phyloP scores from a whole-genome alignment of 2,797 vertebrate genomes.

The Muscicapa comitata region DNA sequence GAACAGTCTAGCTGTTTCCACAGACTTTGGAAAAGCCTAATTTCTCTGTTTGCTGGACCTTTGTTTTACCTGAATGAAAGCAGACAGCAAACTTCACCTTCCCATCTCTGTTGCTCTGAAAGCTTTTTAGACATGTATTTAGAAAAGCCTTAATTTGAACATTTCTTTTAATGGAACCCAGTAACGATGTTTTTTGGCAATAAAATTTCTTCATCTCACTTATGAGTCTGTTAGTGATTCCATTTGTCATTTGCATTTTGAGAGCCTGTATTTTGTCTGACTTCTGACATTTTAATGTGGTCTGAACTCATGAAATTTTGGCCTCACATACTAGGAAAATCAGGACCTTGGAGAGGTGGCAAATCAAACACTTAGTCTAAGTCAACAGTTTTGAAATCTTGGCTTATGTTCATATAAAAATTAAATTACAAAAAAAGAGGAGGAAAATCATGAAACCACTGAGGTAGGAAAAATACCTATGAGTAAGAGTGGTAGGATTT shows the following conservation, averaged over 20 bases:
- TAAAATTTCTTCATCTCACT: background rate
- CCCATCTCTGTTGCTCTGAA: background rate
- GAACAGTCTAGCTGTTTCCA: background rate
- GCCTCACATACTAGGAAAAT: background rate
- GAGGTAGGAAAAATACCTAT: background rate
- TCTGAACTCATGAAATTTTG: background rate
- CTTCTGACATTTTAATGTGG: background rate
- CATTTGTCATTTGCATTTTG: background rate
- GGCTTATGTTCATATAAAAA: background rate
- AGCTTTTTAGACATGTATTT: background rate
- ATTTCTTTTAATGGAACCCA: background rate
- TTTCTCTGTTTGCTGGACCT: background rate
- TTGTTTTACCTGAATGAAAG: background rate
- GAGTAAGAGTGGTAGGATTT: background rate
- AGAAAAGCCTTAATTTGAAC: background rate
- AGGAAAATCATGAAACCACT: accelerated
- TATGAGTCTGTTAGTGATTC: background rate
- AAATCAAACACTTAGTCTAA: background rate
- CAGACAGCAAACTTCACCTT: background rate
- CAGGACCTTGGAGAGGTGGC: background rate
- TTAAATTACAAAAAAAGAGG: background rate
- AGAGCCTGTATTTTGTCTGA: background rate
- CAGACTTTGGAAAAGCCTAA: background rate
- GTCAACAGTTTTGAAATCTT: background rate
- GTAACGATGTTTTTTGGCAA: background rate